phyloP scores from a whole-genome alignment of 1,140 invertebrate genomes.

The Ditylenchus dipsaci region DNA sequence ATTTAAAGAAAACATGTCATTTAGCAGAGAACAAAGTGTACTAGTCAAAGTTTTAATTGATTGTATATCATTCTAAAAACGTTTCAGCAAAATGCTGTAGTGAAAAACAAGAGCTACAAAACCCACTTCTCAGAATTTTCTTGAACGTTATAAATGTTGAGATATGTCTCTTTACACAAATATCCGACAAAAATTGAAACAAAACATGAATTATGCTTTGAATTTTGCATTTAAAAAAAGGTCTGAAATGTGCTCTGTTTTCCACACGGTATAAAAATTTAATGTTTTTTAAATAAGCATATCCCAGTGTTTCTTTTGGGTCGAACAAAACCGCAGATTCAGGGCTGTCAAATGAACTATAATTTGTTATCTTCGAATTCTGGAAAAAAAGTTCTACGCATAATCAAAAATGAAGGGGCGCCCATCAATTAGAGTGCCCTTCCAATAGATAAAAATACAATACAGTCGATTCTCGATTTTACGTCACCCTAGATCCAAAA shows the following conservation, averaged over 20 bases:
- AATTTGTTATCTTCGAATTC: neutral
- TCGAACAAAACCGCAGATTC: too few species aligned
- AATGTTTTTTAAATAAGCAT: neutral
- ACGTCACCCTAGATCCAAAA: too few species aligned
- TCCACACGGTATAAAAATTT: neutral
- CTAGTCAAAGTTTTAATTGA: neutral
- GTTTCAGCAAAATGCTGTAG: too few species aligned
- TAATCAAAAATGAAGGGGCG: too few species aligned
- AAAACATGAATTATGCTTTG: neutral
- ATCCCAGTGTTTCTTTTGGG: neutral
- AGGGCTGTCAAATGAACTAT: too few species aligned
- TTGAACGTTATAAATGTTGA: neutral
- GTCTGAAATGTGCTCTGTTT: neutral
- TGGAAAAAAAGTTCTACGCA: neutral
- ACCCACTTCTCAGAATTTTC: neutral
- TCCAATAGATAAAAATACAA: too few species aligned
- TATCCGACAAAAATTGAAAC: neutral
- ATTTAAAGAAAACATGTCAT: neutral
- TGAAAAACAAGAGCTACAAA: too few species aligned
- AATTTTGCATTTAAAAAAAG: neutral
- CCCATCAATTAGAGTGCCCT: too few species aligned
- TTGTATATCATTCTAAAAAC: neutral
- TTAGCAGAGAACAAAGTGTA: too few species aligned
- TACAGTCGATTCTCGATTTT: too few species aligned
- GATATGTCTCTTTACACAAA: neutral